Evolutionary conservation across 1,140 invertebrate genomes (phyloP).

Genomic region (Pseudomyrmex pallidus): DNA sequence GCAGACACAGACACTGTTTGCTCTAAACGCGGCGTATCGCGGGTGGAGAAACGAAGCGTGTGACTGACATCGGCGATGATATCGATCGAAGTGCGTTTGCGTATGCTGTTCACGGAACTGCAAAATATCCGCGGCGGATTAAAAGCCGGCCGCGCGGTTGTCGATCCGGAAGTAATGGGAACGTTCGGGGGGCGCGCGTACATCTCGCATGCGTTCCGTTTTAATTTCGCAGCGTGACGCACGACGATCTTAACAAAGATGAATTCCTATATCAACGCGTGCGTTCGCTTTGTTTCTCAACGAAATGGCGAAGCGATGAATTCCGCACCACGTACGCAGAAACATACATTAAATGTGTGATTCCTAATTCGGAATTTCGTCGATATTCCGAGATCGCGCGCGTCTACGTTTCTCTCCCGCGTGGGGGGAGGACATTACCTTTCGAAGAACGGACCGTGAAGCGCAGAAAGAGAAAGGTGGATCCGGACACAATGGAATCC

Average conservation of each 20-base stretch:
- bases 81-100: slow-evolving; percentile 49
- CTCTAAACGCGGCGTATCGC: slow-evolving; percentile 47
- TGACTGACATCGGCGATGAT: slow-evolving; percentile 22
- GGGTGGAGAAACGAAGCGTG: slow-evolving; percentile 40
- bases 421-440: slow-evolving; percentile 58
- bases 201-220: not conserved
- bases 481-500: slow-evolving; percentile 64
- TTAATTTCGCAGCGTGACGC: slow-evolving; percentile 8
- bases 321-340: not conserved
- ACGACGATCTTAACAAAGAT: not conserved
- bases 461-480: slow-evolving; percentile 47
- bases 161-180: slow-evolving; percentile 32
- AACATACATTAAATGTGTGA: not conserved
- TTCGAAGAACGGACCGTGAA: slow-evolving; percentile 30
- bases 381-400: slow-evolving; percentile 11
- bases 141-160: slow-evolving; percentile 15
- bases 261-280: not conserved
- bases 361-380: slow-evolving; percentile 39
- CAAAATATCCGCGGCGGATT: slow-evolving; percentile 51
- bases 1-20: slow-evolving; percentile 40
- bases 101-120: slow-evolving; percentile 47
- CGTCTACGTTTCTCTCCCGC: slow-evolving; percentile 46
- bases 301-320: not conserved
- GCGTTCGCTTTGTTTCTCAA: not conserved
- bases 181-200: not conserved